phyloP scores from a whole-genome alignment of 2,888 invertebrate genomes.

The Julus scandinavius region DNA sequence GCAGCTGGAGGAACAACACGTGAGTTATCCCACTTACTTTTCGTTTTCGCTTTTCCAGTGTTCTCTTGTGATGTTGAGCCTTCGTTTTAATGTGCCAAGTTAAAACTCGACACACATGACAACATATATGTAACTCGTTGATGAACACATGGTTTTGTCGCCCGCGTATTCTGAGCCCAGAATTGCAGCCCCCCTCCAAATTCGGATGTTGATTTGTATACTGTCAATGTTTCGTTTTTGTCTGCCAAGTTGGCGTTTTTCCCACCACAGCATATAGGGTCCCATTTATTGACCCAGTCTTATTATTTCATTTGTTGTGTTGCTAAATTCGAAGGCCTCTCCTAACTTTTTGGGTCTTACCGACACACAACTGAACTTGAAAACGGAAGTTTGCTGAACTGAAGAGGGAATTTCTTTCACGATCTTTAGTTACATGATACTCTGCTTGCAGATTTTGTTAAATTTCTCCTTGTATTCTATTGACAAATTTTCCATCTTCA shows the following conservation, averaged over 20 bases:
- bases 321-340: neutral
- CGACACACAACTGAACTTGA: neutral
- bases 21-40: conserved; percentile 71
- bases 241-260: neutral
- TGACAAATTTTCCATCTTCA: too few species aligned
- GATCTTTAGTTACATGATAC: too few species aligned
- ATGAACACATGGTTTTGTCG: neutral
- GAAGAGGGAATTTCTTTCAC: too few species aligned
- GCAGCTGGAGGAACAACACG: conserved; percentile 87
- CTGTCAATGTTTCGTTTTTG: neutral
- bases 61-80: neutral
- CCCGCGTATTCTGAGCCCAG: neutral
- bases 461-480: too few species aligned
- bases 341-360: neutral
- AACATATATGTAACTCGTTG: conserved; percentile 15
- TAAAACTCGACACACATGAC: conserved; percentile 32
- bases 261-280: neutral
- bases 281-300: neutral
- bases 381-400: too few species aligned
- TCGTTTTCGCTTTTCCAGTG: neutral
- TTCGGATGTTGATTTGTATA: neutral
- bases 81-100: conserved; percentile 22
- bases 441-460: too few species aligned
- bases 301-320: neutral
- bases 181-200: too few species aligned